Evolutionary conservation across 2,113 vertebrate species (phyloP), one percentile per base, ranked within the genome.

Genomic region (Tetrax tetrax): DNA sequence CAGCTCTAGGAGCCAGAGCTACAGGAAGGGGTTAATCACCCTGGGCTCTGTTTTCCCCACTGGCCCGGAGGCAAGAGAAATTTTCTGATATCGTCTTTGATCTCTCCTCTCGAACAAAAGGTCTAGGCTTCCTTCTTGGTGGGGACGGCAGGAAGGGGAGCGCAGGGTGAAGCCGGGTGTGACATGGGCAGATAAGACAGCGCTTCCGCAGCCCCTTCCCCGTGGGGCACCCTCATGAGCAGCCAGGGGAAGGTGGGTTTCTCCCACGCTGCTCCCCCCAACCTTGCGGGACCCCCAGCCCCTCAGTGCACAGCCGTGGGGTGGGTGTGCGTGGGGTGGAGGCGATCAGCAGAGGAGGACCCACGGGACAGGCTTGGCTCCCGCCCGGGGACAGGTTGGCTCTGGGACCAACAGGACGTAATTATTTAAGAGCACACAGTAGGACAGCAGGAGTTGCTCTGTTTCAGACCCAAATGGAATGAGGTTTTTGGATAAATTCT

Each of bases 181-280:
- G 82, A n/a, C 31, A 41, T 0, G 14, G 47, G 53, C 57, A 66
- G 89, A 92, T 95, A 94, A 94, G 65, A 33, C 38, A 20, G 69
- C 0, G 2, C 74, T 96, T 96, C 89, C 38, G 9, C 90, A 63
- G 64, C 57, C 16, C 51, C 20, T 29, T 54, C 79, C 23, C 65
- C 0, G 1, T 1, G 0, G 33, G 18, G 31, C 48, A 70, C 28
- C 64, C 47, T 24, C n/a, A 5, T 0, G 0, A 3, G 29, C 1
- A 2, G 65, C 60, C 14, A 54, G 12, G 24, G 48, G 66, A 9
- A 9, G 21, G 71, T 0, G 15, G 5, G 47, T 29, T 43, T 81
- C 54, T 74, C 51, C 65, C 29, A 3, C 0, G 1, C 35, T 14
- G 10, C 47, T 72, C 31, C 75, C 41, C 2, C 0, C 24, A 43